Conservation (phyloP, 2,888 invertebrate genomes). For the Pachliopta kotzebuea region DNA sequence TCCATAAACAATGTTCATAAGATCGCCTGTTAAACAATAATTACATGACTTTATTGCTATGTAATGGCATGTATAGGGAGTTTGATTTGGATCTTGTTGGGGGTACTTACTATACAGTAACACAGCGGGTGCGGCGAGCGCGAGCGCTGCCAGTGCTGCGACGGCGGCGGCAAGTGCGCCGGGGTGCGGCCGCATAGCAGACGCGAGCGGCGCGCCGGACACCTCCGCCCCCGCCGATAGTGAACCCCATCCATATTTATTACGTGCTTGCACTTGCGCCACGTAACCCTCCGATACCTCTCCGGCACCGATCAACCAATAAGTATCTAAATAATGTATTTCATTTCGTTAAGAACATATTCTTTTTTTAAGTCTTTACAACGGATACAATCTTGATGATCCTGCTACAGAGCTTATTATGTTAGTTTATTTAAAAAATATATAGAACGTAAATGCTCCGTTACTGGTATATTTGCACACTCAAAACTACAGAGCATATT, state of each 20-base stretch:
- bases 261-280: slow-evolving; percentile 87
- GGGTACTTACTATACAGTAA: slow-evolving; percentile 40
- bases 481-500: too few species aligned
- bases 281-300: slow-evolving; percentile 85
- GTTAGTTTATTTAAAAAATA: too few species aligned
- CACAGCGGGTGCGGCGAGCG: slow-evolving; percentile 62
- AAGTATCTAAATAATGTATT: slow-evolving; percentile 77
- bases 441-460: too few species aligned
- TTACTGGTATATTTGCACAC: too few species aligned
- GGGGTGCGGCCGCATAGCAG: slow-evolving; percentile 32
- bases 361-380: too few species aligned
- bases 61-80: too few species aligned
- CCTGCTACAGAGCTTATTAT: too few species aligned
- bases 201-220: slow-evolving; percentile 45
- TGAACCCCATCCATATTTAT: slow-evolving; percentile 90
- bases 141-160: slow-evolving; percentile 80
- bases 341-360: background rate
- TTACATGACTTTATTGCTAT: too few species aligned
- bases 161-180: slow-evolving; percentile 64
- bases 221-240: slow-evolving; percentile 85
- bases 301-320: slow-evolving; percentile 88
- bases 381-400: too few species aligned
- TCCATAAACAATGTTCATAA: too few species aligned
- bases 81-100: background rate
- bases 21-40: too few species aligned